phyloP scores from a whole-genome alignment of 1,140 invertebrate genomes.

The Nebria ingens region DNA sequence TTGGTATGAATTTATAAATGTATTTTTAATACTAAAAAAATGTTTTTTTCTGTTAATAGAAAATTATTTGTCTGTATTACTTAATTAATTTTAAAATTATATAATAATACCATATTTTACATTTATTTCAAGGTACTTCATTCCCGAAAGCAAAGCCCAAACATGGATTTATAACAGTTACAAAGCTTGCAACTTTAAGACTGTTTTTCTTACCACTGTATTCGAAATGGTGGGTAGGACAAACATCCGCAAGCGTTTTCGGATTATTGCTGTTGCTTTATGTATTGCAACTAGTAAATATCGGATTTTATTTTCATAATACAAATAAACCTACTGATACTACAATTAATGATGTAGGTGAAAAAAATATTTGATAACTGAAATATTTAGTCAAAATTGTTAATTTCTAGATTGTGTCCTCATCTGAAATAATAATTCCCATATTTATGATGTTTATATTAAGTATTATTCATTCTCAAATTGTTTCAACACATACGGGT shows the following conservation, averaged over 20 bases:
- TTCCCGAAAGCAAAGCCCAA: conserved; percentile 91
- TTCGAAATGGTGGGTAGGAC: conserved; percentile 78
- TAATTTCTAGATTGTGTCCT: conserved; percentile 41
- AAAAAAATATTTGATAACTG: conserved; percentile 9
- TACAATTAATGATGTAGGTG: conserved; percentile 25
- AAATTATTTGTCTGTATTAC: too few species aligned
- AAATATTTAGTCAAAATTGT: too few species aligned
- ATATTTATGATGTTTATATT: conserved; percentile 67
- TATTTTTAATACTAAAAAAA: conserved; percentile 13
- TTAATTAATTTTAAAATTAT: too few species aligned
- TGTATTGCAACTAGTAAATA: conserved; percentile 54
- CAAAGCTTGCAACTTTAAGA: conserved; percentile 65
- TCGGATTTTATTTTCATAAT: conserved; percentile 46
- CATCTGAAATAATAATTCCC: conserved; percentile 65
- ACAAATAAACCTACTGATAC: conserved; percentile 30
- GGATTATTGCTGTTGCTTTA: conserved; percentile 65
- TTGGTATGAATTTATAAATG: conserved; percentile 11
- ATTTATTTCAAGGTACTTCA: conserved; percentile 74
- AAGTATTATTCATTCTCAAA: conserved; percentile 83
- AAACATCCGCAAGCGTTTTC: conserved; percentile 68
- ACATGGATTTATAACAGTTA: conserved; percentile 71
- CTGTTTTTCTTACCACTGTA: conserved; percentile 74
- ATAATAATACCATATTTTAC: too few species aligned
- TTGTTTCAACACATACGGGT: conserved; percentile 60
- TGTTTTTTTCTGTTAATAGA: conserved; percentile 16